Base-by-base conservation (phyloP, 2,113 vertebrate species). In the Scomber scombrus region DNA sequence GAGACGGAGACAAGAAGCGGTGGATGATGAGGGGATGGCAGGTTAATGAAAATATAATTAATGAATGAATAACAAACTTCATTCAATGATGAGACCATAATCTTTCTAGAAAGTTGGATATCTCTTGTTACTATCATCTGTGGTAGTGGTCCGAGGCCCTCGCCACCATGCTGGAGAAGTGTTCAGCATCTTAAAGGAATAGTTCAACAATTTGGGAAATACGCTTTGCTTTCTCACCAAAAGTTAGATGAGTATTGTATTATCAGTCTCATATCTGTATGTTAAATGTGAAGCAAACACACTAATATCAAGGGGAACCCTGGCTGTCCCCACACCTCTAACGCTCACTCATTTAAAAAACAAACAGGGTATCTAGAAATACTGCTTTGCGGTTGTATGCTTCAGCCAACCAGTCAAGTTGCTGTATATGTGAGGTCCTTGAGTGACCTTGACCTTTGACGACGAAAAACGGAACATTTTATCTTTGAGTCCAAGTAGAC, bases 1-100 rank as follows among this genome's bases (percentile, higher is more conserved):
- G 51, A 85, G 45, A 83, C 40, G 55, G 94, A 93, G 92, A 94
- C 88, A 95, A 89, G 92, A 78, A 95, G 85, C 88, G 88, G 93
- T 96, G 95, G 85, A 80, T 85, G 65, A 69, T 75, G 69, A 89
- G 18, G 69, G 61, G 64, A 58, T 34, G 56, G 73, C 34, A 63
- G 10, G 31, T 71, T 40, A 85, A 70, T 10, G 57, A 67, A 46
- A 84, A 72, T 40, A 87, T 62, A 54, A 78, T 71, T 43, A 71
- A 80, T 81, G 60, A 73, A 67, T 46, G 19, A 64, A 34, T 21
- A 16, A 62, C 2, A 57, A 65, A 58, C 26, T 70, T 52, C 10
- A 83, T 61, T 51, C 55, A 26, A 78, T 63, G 21, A 74, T n/a
- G 68, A 52, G n/a, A 72, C 5, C n/a, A 4, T 52, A 9, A 19